Conservation (phyloP, 2,888 invertebrate species). For the Petrophora chlorosata region DNA sequence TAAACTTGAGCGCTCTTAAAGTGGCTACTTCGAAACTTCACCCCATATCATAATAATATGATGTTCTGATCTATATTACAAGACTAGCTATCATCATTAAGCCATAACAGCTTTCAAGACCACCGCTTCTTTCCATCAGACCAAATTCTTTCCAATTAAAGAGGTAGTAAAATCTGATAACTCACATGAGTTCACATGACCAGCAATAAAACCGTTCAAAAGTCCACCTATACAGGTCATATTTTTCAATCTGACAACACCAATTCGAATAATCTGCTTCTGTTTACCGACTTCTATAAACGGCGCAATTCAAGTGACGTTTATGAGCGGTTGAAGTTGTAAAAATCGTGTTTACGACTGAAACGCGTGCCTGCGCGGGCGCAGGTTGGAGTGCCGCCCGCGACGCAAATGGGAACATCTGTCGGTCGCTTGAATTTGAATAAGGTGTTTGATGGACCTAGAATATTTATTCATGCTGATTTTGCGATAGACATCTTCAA, state of each 20-base stretch:
- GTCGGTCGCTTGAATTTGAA: slow-evolving; percentile 66
- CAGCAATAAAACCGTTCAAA: slow-evolving; percentile 16
- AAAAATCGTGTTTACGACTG: slow-evolving; percentile 79
- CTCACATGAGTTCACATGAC: not conserved
- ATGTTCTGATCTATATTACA: too few species aligned
- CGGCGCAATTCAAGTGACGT: slow-evolving; percentile 80
- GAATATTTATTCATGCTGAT: slow-evolving; percentile 46
- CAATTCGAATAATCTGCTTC: slow-evolving; percentile 65
- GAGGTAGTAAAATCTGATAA: not conserved
- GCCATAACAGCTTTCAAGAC: too few species aligned
- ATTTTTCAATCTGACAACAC: slow-evolving; percentile 34
- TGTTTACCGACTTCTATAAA: slow-evolving; percentile 81
- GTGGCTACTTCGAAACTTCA: too few species aligned
- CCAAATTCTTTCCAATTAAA: too few species aligned
- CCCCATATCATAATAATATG: too few species aligned
- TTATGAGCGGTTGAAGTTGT: slow-evolving; percentile 79
- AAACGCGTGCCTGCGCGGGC: slow-evolving; percentile 24
- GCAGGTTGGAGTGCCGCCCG: slow-evolving; percentile 37
- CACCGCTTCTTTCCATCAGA: too few species aligned
- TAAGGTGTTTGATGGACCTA: slow-evolving; percentile 42
- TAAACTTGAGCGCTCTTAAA: not conserved
- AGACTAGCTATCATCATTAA: too few species aligned
- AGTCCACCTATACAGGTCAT: slow-evolving; percentile 22
- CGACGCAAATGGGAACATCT: slow-evolving; percentile 60
- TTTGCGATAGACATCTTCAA: too few species aligned